These are phyloP conservation scores for Epinephelus awoara DNA, from an alignment of 2,797 vertebrate genomes.

Conservation along the genomic window DNA sequence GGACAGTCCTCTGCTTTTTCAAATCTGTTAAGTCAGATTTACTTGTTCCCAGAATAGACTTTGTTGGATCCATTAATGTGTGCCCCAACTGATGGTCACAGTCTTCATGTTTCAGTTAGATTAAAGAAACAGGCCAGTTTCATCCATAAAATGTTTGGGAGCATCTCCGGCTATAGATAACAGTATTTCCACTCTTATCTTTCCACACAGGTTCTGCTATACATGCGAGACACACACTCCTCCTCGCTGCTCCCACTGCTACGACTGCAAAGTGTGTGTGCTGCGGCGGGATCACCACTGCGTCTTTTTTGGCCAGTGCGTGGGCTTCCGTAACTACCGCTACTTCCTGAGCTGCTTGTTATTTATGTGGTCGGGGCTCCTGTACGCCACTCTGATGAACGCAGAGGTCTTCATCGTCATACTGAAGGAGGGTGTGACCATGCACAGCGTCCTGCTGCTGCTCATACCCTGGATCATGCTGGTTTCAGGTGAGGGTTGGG, in stretches of 20 bases:
- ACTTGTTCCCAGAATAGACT: too few relatives aligned
- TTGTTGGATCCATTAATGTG: too few relatives aligned
- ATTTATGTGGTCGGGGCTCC: constrained; percentile 87
- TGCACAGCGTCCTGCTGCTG: constrained; percentile 90
- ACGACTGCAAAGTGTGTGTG: constrained; percentile 91
- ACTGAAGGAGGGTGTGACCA: constrained; percentile 88
- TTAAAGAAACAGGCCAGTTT: too few relatives aligned
- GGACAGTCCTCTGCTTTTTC: too few relatives aligned
- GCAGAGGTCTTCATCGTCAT: constrained; percentile 90
- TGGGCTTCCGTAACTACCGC: constrained; percentile 92
- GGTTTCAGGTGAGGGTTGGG: constrained; percentile 78
- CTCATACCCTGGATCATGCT: constrained; percentile 95
- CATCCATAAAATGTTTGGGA: too few relatives aligned
- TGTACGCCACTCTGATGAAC: constrained; percentile 91
- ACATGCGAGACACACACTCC: constrained; percentile 93
- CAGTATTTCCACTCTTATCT: background rate
- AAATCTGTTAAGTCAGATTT: too few relatives aligned
- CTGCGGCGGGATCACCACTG: constrained; percentile 94
- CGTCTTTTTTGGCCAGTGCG: constrained; percentile 92
- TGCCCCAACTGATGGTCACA: too few relatives aligned
- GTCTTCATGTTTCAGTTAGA: too few relatives aligned
- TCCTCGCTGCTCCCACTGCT: constrained; percentile 92
- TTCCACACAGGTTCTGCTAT: constrained; percentile 89
- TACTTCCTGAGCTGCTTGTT: constrained; percentile 92
- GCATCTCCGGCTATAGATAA: background rate